A percentile compares a stretch with the other conserved stretches of the same genome.
These are phyloP conservation scores for Aphidius gifuensis DNA, from an alignment of 1,140 invertebrate genomes.

Conservation along the genomic window DNA sequence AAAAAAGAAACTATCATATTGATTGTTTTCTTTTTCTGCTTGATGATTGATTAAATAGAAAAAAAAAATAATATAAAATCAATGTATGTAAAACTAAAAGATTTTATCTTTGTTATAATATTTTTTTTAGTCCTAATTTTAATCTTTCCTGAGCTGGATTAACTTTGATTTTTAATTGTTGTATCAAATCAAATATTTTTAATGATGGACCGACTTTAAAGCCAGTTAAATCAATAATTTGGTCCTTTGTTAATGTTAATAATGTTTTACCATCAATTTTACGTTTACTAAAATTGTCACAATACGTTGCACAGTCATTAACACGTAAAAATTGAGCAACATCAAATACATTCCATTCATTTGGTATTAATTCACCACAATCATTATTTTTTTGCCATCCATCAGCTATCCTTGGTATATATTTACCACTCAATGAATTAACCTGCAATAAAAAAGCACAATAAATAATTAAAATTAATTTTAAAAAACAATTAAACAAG, in stretches of 20 bases:
- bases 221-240: conserved; percentile 83
- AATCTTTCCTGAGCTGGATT: conserved; percentile 71
- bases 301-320: conserved; percentile 87
- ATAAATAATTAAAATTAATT: conserved; percentile 7
- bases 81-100: neutral
- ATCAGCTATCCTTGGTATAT: conserved; percentile 69
- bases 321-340: conserved; percentile 83
- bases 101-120: conserved; percentile 46
- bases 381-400: conserved; percentile 48
- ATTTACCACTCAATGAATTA: conserved; percentile 55
- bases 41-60: neutral
- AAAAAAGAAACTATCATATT: neutral
- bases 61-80: neutral
- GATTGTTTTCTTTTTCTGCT: neutral
- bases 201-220: conserved; percentile 92
- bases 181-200: conserved; percentile 89
- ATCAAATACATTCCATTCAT: conserved; percentile 77
- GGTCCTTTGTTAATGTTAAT: conserved; percentile 79
- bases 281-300: conserved; percentile 78
- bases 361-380: conserved; percentile 63
- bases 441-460: conserved; percentile 40
- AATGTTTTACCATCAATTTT: conserved; percentile 78
- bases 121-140: conserved; percentile 54
- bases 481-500: neutral
- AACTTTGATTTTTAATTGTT: conserved; percentile 80